Percentiles rank a stretch among this genome's conserved stretches.
Evolutionary conservation across 2,797 vertebrate genomes (phyloP).

Genomic region (Florisuga fusca): DNA sequence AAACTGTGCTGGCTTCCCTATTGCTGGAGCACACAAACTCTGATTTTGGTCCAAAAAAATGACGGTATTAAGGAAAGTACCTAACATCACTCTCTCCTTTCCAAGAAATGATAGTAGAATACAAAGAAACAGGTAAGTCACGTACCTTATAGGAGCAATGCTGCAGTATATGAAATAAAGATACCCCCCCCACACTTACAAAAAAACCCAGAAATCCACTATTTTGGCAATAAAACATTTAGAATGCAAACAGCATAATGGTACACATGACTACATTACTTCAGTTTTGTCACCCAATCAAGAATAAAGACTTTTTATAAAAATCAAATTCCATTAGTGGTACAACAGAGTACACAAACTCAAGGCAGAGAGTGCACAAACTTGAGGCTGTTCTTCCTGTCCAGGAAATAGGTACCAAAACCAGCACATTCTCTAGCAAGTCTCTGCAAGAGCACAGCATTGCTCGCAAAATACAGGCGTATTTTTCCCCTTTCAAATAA

Average conservation of each 20-base stretch:
- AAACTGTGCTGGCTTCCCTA: background rate
- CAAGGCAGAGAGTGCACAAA: background rate
- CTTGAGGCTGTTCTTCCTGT: background rate
- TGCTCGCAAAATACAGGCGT: background rate
- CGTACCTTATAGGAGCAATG: background rate
- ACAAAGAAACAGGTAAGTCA: constrained; percentile 11
- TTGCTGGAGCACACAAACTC: background rate
- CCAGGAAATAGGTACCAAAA: background rate
- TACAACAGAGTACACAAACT: background rate
- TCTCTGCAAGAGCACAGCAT: background rate
- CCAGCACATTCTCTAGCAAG: background rate
- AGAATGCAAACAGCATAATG: rapidly evolving
- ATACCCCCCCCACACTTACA: rapidly evolving
- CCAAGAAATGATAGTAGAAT: background rate
- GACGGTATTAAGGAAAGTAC: constrained; percentile 40
- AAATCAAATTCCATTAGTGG: background rate
- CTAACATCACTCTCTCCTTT: background rate
- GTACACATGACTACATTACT: background rate
- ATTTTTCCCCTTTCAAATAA: background rate
- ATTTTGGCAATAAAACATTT: background rate
- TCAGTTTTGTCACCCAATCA: background rate
- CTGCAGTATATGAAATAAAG: background rate
- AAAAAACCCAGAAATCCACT: background rate
- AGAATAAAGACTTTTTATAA: background rate
- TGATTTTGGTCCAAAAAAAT: constrained; percentile 30